phyloP scores from a whole-genome alignment of 2,888 invertebrate genomes.

The Brenthis ino region DNA sequence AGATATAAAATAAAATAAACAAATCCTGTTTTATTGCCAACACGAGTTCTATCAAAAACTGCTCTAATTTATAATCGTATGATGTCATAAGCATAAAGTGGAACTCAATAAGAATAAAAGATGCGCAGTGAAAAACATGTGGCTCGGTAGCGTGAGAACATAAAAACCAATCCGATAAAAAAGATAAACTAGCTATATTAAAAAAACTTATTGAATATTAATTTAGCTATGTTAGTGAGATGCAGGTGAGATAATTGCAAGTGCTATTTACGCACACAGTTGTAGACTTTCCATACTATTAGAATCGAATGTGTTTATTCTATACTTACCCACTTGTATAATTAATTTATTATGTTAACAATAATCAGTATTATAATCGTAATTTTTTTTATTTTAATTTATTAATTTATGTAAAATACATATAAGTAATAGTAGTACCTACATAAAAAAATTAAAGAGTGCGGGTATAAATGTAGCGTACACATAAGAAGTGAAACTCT shows the following conservation, averaged over 20 bases:
- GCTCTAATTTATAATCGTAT: conserved; percentile 70
- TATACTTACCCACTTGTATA: too few relatives aligned
- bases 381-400: too few relatives aligned
- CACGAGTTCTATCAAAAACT: conserved; percentile 70
- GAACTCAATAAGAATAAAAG: conserved; percentile 65
- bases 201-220: conserved; percentile 42
- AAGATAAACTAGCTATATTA: conserved; percentile 56
- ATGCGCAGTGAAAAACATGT: conserved; percentile 75
- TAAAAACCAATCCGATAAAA: conserved; percentile 64
- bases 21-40: conserved; percentile 68
- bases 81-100: conserved; percentile 60
- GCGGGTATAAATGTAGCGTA: too few relatives aligned
- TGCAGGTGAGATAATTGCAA: background rate
- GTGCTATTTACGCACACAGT: too few relatives aligned
- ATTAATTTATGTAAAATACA: too few relatives aligned
- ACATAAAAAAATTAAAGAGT: too few relatives aligned
- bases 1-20: conserved; percentile 62
- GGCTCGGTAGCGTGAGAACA: conserved; percentile 74
- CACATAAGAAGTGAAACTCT: too few relatives aligned
- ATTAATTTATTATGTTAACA: too few relatives aligned
- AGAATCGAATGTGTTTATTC: too few relatives aligned
- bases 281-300: too few relatives aligned
- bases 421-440: too few relatives aligned
- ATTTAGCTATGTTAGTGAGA: conserved; percentile 27
- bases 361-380: too few relatives aligned